phyloP scores from a whole-genome alignment of 1,140 invertebrate species.

The Mycetomoellerius zeteki region DNA sequence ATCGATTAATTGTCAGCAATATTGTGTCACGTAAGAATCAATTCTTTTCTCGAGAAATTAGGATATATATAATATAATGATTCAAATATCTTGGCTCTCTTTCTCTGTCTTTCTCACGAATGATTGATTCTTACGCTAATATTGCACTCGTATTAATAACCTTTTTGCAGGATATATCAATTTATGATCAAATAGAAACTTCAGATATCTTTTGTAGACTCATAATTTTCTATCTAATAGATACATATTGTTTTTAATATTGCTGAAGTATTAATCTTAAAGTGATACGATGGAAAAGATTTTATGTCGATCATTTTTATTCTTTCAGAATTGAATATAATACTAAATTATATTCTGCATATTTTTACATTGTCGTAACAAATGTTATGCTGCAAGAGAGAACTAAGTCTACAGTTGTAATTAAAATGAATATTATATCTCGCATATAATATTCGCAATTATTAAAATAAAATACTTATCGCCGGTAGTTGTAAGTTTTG shows the following conservation, averaged over 20 bases:
- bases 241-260: neutral
- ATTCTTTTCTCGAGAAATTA: neutral
- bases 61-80: neutral
- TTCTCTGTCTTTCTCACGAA: neutral
- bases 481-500: neutral
- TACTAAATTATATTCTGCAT: neutral
- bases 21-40: conserved; percentile 2
- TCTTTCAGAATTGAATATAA: conserved; percentile 5
- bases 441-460: neutral
- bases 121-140: conserved; percentile 32
- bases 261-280: conserved; percentile 24
- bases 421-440: neutral
- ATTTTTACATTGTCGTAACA: neutral
- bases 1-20: neutral
- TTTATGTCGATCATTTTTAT: neutral
- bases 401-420: neutral
- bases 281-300: conserved; percentile 27
- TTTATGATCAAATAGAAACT: neutral
- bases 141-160: neutral
- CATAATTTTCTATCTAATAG: neutral
- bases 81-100: neutral
- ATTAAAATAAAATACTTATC: neutral
- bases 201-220: neutral
- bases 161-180: neutral
- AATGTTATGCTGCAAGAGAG: neutral